Evolutionary conservation across 2,888 invertebrate genomes (phyloP), one percentile per base, ranked within the genome.

Genomic region (Chalcis sispes): DNA sequence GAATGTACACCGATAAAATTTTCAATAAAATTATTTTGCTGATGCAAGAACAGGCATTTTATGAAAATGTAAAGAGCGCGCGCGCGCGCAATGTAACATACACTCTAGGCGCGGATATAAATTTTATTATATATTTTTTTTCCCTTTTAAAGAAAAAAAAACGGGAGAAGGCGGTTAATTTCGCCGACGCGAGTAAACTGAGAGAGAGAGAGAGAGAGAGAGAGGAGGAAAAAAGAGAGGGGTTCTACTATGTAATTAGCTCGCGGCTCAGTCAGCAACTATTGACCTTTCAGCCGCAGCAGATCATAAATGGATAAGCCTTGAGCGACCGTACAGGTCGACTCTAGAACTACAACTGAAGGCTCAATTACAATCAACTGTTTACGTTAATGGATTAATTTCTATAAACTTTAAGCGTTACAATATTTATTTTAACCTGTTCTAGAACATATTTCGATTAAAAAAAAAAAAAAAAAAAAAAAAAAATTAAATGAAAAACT

Each of bases 251-350:
- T 64, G 56, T 61, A 66, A 72, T 75, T 78, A 69, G 75, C 75
- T 56, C 20, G 67, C 62, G 54, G 72, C 64, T 62, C 42, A 32
- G 61, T 56, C 71, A 46, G 75, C 75, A 72, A 75, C 75, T 78
- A 75, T 75, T 78, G 72, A 65, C 72, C 67, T 75, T 77, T 67
- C 71, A 72, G 61, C 62, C 73, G 52, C 59, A 52, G 54, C 58
- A 20, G 65, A 77, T 77, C 70, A 71, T 77, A 74, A 74, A 72
- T 74, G 77, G 56, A 77, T 72, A 74, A 72, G 65, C 48, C 64
- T 46, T 29, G 64, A 15, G 20, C 18, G 4, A 2, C n/a, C n/a
- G n/a, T n/a, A 4, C 18, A 20, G 50, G 20, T 1, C 50, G 67
- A 42, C 18, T 69, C 69, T 64, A 70, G 64, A 62, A 32, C 59